Evolutionary conservation across 2,113 vertebrate genomes (phyloP).

Genomic region (Tetrax tetrax): DNA sequence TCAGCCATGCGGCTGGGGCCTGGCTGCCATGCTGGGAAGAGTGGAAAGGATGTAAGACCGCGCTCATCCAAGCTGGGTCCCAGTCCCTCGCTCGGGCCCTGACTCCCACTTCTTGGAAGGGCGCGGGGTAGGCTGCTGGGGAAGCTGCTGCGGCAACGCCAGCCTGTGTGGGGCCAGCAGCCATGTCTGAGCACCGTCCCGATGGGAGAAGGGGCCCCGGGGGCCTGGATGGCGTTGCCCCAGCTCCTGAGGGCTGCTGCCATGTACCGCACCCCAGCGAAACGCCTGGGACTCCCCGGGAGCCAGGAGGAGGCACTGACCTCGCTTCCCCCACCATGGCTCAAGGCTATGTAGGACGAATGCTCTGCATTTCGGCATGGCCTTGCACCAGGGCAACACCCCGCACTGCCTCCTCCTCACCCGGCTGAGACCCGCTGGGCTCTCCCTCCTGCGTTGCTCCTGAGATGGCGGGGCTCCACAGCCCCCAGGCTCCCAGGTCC

Average conservation of each 20-base stretch:
- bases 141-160: neutral
- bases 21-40: neutral
- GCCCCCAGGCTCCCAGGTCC: neutral
- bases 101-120: neutral
- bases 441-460: accelerated
- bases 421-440: neutral
- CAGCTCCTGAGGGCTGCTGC: neutral
- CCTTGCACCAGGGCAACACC: neutral
- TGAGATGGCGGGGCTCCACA: neutral
- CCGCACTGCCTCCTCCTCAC: neutral
- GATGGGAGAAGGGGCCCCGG: neutral
- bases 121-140: neutral
- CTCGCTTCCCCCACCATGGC: neutral
- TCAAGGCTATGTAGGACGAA: accelerated
- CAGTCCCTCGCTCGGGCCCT: neutral
- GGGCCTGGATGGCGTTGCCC: neutral
- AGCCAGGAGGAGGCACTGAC: neutral
- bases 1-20: accelerated
- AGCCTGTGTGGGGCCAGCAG: neutral
- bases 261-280: neutral
- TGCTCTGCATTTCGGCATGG: neutral
- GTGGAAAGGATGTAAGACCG: neutral
- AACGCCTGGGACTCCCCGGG: accelerated
- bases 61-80: neutral
- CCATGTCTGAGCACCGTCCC: neutral